These are phyloP conservation scores for Drosophila mercatorum DNA, from an alignment of 2,888 invertebrate genomes.

Conservation along the genomic window DNA sequence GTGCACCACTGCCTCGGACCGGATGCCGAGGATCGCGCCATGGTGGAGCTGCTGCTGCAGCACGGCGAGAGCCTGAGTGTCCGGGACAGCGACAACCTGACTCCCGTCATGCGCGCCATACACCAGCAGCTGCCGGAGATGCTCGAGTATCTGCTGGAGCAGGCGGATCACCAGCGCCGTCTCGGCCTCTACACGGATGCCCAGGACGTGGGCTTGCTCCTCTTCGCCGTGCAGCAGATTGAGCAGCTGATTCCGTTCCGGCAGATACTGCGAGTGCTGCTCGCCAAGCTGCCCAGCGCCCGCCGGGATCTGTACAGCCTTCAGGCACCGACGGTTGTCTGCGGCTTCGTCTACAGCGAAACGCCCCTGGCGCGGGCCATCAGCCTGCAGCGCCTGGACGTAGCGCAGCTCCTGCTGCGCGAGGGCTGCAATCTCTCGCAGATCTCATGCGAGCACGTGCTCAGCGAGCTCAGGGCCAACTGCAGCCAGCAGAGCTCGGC, in stretches of 20 bases:
- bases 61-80: slow-evolving; percentile 81
- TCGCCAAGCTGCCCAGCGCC: slow-evolving; percentile 85
- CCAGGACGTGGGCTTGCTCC: slow-evolving; percentile 79
- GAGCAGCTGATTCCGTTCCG: slow-evolving; percentile 68
- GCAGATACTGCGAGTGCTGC: slow-evolving; percentile 74
- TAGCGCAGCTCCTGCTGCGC: slow-evolving; percentile 82
- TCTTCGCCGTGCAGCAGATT: slow-evolving; percentile 80
- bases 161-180: slow-evolving; percentile 55
- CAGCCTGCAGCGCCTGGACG: slow-evolving; percentile 76
- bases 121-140: slow-evolving; percentile 87
- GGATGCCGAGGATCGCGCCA: slow-evolving; percentile 85
- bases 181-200: slow-evolving; percentile 44
- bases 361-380: slow-evolving; percentile 89
- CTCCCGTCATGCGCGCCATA: slow-evolving; percentile 90
- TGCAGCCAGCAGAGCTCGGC: slow-evolving; percentile 61
- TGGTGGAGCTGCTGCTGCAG: slow-evolving; percentile 79
- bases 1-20: slow-evolving; percentile 88
- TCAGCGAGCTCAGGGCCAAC: slow-evolving; percentile 71
- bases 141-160: slow-evolving; percentile 86
- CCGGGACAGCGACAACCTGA: slow-evolving; percentile 86
- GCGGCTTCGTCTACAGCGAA: slow-evolving; percentile 85
- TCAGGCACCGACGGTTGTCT: slow-evolving; percentile 85
- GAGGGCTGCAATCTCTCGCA: slow-evolving; percentile 82
- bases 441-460: slow-evolving; percentile 73
- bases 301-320: slow-evolving; percentile 73